A percentile compares a stretch with the other conserved stretches of the same genome.
Evolutionary conservation across 1,140 invertebrate species (phyloP).

Genomic region (Asobara japonica): DNA sequence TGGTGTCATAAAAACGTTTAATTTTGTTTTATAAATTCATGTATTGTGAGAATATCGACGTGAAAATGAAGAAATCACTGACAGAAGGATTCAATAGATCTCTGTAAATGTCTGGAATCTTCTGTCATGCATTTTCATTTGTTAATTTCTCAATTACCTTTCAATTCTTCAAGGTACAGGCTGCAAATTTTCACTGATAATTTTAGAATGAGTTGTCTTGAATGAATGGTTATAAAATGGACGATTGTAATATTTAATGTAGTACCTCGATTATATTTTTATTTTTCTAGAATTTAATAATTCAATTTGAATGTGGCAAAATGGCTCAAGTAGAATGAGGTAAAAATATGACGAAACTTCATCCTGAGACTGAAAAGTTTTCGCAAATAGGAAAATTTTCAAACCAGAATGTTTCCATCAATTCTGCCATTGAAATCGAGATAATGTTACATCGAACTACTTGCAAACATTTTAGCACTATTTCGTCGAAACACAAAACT

Average conservation of each 20-base stretch:
- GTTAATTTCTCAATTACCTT: not conserved
- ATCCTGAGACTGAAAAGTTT: too few species aligned
- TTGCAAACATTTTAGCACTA: not conserved
- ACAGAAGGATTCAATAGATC: not conserved
- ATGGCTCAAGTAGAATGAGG: too few species aligned
- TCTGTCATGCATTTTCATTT: not conserved
- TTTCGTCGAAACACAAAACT: not conserved
- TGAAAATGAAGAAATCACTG: not conserved
- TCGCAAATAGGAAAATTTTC: too few species aligned
- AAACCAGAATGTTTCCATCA: too few species aligned
- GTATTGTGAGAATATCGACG: not conserved
- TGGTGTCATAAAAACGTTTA: not conserved
- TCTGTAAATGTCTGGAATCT: not conserved
- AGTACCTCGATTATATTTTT: not conserved
- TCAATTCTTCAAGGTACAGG: not conserved
- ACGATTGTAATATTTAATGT: not conserved
- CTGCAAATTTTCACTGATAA: not conserved
- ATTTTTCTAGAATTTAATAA: not conserved
- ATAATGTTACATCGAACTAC: too few species aligned
- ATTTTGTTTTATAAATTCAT: conserved; percentile 7
- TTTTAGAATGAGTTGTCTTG: not conserved
- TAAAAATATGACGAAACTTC: too few species aligned
- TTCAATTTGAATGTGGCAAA: too few species aligned
- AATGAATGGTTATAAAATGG: not conserved
- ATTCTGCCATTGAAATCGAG: too few species aligned